Conservation (phyloP, 2,113 vertebrate genomes). For the Pygoscelis adeliae region DNA sequence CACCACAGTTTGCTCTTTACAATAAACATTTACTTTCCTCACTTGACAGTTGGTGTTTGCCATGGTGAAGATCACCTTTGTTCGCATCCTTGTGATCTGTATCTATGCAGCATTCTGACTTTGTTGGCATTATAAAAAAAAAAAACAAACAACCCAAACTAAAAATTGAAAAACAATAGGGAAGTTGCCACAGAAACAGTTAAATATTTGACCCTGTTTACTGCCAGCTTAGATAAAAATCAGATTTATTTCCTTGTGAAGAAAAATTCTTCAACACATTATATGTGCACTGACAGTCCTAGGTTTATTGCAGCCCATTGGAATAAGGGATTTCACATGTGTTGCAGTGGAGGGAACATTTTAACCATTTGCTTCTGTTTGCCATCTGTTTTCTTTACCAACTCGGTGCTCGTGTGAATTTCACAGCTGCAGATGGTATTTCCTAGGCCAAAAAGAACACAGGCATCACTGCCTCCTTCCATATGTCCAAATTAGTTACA, state of each 20-base stretch:
- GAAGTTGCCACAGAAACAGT: slow-evolving; percentile 54
- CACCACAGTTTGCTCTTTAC: neutral
- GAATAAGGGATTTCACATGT: slow-evolving; percentile 25
- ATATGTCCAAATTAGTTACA: neutral
- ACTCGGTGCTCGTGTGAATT: neutral
- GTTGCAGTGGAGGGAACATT: slow-evolving; percentile 10
- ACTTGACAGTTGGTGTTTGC: neutral
- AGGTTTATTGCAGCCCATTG: slow-evolving; percentile 33
- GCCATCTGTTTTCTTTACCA: slow-evolving; percentile 47
- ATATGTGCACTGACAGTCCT: neutral
- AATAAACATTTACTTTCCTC: neutral
- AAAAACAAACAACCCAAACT: neutral
- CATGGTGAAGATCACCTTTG: neutral
- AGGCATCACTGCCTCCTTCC: neutral
- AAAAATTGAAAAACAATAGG: neutral
- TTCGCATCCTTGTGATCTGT: neutral
- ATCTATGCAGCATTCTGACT: neutral
- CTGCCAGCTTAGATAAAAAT: slow-evolving; percentile 65
- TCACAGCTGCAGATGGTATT: slow-evolving; percentile 32
- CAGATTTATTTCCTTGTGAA: slow-evolving; percentile 39
- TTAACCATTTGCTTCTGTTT: slow-evolving; percentile 52
- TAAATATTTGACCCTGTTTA: slow-evolving; percentile 59
- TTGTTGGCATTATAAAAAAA: neutral
- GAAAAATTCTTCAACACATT: slow-evolving; percentile 8
- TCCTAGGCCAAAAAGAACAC: neutral